Evolutionary conservation across 2,888 invertebrate genomes (phyloP).

Genomic region (Leucoma salicis): DNA sequence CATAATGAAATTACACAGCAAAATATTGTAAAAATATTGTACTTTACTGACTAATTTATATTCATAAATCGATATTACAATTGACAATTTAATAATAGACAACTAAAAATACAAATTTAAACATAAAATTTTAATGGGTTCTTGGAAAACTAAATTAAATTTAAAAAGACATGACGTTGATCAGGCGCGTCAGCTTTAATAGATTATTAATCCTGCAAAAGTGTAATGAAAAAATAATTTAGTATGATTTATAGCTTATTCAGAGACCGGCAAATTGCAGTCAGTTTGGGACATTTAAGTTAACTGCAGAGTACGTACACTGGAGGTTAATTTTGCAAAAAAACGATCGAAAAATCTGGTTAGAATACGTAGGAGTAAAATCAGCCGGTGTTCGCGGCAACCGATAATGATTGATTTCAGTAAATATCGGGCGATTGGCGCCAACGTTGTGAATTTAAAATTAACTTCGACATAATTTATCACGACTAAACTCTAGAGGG

Average conservation of each 20-base stretch:
- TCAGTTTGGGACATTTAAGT: conserved; percentile 78
- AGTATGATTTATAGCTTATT: conserved; percentile 80
- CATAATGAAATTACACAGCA: too few relatives aligned
- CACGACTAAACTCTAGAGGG: conserved; percentile 8
- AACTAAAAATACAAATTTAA: too few relatives aligned
- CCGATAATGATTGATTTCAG: conserved; percentile 56
- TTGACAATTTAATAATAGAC: conserved; percentile 3
- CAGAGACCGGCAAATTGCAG: conserved; percentile 71
- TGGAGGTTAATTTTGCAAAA: conserved; percentile 55
- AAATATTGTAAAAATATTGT: too few relatives aligned
- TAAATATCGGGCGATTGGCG: conserved; percentile 51
- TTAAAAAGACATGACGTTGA: conserved; percentile 29
- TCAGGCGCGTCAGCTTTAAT: conserved; percentile 56
- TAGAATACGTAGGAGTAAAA: conserved; percentile 49
- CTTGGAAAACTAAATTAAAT: conserved; percentile 22
- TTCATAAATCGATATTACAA: background rate
- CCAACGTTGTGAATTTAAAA: conserved; percentile 16
- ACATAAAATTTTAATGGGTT: conserved; percentile 5
- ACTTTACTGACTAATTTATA: background rate
- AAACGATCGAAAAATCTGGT: conserved; percentile 32
- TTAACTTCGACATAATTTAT: conserved; percentile 24
- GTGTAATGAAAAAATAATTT: conserved; percentile 78
- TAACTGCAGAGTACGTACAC: conserved; percentile 70
- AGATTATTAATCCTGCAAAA: conserved; percentile 61
- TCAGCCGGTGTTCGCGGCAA: conserved; percentile 42